Evolutionary conservation across 2,797 vertebrate genomes (phyloP).

Genomic region (Argyrosomus regius): DNA sequence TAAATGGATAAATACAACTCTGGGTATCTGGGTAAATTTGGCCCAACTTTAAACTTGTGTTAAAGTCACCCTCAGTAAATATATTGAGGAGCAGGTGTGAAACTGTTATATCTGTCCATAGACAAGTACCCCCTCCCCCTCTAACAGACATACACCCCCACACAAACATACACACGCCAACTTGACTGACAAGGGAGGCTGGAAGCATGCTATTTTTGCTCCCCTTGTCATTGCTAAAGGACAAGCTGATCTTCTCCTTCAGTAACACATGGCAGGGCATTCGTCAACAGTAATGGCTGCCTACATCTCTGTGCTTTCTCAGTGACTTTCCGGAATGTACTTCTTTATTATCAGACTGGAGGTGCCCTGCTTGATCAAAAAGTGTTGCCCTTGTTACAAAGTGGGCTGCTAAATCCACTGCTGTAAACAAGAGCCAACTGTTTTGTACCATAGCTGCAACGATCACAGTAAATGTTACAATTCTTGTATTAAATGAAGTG

Average conservation of each 20-base stretch:
- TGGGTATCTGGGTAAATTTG: slow-evolving; percentile 67
- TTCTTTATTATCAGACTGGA: slow-evolving; percentile 17
- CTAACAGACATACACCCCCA: slow-evolving; percentile 63
- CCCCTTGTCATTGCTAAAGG: slow-evolving; percentile 83
- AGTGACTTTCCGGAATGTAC: slow-evolving; percentile 30
- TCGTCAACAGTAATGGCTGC: slow-evolving; percentile 61
- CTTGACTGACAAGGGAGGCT: slow-evolving; percentile 86
- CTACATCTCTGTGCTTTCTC: slow-evolving; percentile 39
- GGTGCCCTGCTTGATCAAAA: slow-evolving; percentile 17
- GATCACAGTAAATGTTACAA: slow-evolving; percentile 19
- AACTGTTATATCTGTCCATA: slow-evolving; percentile 75
- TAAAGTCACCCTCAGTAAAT: slow-evolving; percentile 68
- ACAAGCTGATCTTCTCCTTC: slow-evolving; percentile 81
- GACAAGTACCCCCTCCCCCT: slow-evolving; percentile 54
- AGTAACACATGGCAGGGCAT: slow-evolving; percentile 76
- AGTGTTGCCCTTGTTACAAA: slow-evolving; percentile 3
- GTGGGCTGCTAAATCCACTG: background rate
- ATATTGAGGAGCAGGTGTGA: slow-evolving; percentile 80
- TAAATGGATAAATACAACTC: slow-evolving; percentile 49
- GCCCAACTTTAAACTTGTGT: slow-evolving; percentile 57
- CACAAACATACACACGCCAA: slow-evolving; percentile 70
- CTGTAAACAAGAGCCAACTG: slow-evolving; percentile 1
- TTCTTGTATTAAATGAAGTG: background rate
- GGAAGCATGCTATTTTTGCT: slow-evolving; percentile 84
- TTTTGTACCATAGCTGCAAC: background rate